phyloP scores from a whole-genome alignment of 2,797 vertebrate species.

The Muscicapa comitata region DNA sequence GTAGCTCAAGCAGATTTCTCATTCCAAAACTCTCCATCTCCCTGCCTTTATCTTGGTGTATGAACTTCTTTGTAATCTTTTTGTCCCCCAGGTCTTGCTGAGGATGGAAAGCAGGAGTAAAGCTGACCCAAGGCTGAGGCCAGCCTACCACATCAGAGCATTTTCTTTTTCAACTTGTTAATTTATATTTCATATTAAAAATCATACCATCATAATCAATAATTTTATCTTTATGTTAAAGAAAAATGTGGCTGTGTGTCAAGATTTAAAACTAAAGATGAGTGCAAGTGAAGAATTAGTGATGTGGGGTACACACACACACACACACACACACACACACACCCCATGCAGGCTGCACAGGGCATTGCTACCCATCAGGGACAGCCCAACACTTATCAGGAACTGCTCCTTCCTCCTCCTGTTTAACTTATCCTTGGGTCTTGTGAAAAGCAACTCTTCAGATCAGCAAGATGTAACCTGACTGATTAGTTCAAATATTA shows the following conservation, averaged over 20 bases:
- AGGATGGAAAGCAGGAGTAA: neutral
- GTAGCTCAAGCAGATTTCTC: neutral
- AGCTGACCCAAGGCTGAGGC: neutral
- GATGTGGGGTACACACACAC: neutral
- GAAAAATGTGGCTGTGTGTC: neutral
- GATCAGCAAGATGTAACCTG: neutral
- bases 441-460: neutral
- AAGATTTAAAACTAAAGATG: neutral
- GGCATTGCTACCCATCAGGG: neutral
- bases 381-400: neutral
- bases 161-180: neutral
- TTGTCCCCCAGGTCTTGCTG: neutral
- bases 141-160: neutral
- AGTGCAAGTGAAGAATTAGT: neutral
- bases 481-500: neutral
- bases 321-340: rapidly evolving
- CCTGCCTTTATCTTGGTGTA: too few relatives aligned
- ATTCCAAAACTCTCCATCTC: neutral
- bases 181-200: neutral
- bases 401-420: neutral
- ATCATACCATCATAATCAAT: neutral
- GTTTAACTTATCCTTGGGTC: neutral
- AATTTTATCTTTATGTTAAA: neutral
- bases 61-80: neutral
- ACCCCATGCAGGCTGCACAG: neutral